Percentiles rank a stretch among this genome's conserved stretches.
These are phyloP conservation scores for Drosophila yakuba DNA, from an alignment of 1,140 invertebrate genomes.

Conservation along the genomic window DNA sequence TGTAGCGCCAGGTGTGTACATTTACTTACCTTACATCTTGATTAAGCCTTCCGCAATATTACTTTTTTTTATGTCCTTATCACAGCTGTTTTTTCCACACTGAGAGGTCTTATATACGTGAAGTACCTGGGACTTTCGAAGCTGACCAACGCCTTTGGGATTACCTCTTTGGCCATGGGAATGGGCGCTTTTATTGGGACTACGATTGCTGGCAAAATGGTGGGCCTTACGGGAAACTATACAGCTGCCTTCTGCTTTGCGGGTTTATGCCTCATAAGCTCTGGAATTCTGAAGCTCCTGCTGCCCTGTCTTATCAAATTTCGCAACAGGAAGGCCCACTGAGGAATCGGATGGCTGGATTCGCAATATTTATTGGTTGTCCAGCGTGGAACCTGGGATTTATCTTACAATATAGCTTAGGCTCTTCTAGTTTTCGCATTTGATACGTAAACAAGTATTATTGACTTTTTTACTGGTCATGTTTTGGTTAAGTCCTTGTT, in stretches of 20 bases:
- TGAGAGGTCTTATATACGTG: slow-evolving; percentile 76
- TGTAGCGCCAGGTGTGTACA: slow-evolving; percentile 88
- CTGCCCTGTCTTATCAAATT: slow-evolving; percentile 31
- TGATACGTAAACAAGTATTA: slow-evolving; percentile 37
- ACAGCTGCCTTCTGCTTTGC: slow-evolving; percentile 60
- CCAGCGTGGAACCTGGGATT: slow-evolving; percentile 24
- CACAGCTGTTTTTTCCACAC: slow-evolving; percentile 67
- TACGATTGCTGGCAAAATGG: slow-evolving; percentile 54
- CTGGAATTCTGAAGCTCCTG: slow-evolving; percentile 59
- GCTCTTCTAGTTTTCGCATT: slow-evolving; percentile 25
- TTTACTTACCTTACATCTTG: neutral
- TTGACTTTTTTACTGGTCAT: slow-evolving; percentile 10
- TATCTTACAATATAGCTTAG: slow-evolving; percentile 60
- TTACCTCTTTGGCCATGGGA: slow-evolving; percentile 73
- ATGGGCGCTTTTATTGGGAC: slow-evolving; percentile 71
- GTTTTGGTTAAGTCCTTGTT: slow-evolving; percentile 1
- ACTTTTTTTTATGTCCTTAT: too few species aligned
- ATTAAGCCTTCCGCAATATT: neutral
- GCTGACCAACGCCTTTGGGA: slow-evolving; percentile 79
- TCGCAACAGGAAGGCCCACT: neutral
- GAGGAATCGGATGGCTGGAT: slow-evolving; percentile 17
- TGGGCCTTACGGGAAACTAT: slow-evolving; percentile 33
- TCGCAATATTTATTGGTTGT: slow-evolving; percentile 28
- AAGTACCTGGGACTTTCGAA: slow-evolving; percentile 69
- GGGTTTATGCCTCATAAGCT: slow-evolving; percentile 55